A percentile compares a stretch with the other conserved stretches of the same genome.
Evolutionary conservation across 2,888 invertebrate genomes (phyloP).

Genomic region (Eristalinus aeneus): DNA sequence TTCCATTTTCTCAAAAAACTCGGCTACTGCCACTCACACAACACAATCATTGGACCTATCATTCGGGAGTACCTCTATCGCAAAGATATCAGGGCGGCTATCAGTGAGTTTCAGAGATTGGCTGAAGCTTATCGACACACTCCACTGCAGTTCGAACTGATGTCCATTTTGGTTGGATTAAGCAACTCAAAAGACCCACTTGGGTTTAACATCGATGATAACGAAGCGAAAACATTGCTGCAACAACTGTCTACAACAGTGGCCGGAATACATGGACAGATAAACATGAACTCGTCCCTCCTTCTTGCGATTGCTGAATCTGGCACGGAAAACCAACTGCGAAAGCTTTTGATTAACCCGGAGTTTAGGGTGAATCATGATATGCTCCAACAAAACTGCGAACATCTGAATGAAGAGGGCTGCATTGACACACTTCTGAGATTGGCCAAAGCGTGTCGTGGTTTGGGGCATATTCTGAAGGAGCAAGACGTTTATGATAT

Average conservation of each 20-base stretch:
- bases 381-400: slow-evolving; percentile 82
- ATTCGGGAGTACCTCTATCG: slow-evolving; percentile 83
- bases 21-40: slow-evolving; percentile 83
- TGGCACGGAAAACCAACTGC: slow-evolving; percentile 80
- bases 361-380: slow-evolving; percentile 82
- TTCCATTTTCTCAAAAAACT: slow-evolving; percentile 82
- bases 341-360: slow-evolving; percentile 82
- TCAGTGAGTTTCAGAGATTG: slow-evolving; percentile 82
- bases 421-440: slow-evolving; percentile 76
- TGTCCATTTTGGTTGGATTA: slow-evolving; percentile 80
- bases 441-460: slow-evolving; percentile 77
- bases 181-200: slow-evolving; percentile 73
- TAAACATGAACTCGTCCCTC: slow-evolving; percentile 79
- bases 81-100: slow-evolving; percentile 81
- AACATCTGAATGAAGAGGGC: slow-evolving; percentile 78
- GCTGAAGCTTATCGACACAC: slow-evolving; percentile 83
- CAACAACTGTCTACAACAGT: slow-evolving; percentile 77
- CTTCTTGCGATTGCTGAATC: slow-evolving; percentile 81
- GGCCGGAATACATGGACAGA: slow-evolving; percentile 79
- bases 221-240: slow-evolving; percentile 79
- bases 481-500: slow-evolving; percentile 79
- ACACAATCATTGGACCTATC: slow-evolving; percentile 84
- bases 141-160: slow-evolving; percentile 85
- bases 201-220: slow-evolving; percentile 71
- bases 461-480: slow-evolving; percentile 76